phyloP scores from a whole-genome alignment of 2,797 vertebrate genomes.

The Erethizon dorsatum region DNA sequence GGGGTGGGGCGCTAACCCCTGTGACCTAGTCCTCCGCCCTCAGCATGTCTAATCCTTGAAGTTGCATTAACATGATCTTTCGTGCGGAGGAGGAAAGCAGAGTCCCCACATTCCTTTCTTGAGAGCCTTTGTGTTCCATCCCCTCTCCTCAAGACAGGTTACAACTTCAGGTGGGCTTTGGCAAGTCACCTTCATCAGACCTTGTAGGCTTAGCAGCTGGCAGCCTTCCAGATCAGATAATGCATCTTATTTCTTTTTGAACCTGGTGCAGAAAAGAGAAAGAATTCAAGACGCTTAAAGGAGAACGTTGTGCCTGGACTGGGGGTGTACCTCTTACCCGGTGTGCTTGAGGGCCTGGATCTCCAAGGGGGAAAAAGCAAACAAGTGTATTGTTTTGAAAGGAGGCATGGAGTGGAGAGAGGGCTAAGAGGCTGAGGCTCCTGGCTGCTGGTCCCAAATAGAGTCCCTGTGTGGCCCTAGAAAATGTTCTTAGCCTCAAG shows the following conservation, averaged over 20 bases:
- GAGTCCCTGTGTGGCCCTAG: background rate
- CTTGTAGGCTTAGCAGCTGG: constrained; percentile 1
- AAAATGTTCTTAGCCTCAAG: constrained; percentile 7
- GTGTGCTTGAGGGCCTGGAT: background rate
- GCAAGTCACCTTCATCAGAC: constrained; percentile 1
- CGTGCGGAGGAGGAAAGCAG: background rate
- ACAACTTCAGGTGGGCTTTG: constrained; percentile 22
- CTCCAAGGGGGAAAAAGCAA: background rate
- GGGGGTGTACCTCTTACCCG: background rate
- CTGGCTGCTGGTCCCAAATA: background rate
- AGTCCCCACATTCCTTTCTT: background rate
- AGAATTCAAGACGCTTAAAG: background rate
- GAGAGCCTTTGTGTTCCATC: background rate
- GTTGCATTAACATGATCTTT: background rate
- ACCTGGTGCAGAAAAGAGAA: constrained; percentile 60
- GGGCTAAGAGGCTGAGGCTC: background rate
- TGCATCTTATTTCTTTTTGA: background rate
- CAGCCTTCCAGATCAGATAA: constrained; percentile 64
- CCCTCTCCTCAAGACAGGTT: constrained; percentile 14
- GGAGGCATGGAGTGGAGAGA: background rate
- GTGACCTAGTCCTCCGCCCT: background rate
- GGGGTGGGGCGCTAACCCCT: background rate
- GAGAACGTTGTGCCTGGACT: background rate
- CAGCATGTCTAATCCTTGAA: background rate
- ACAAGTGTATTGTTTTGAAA: background rate